Percentiles rank a stretch among this genome's conserved stretches.
Conservation (phyloP, 2,888 invertebrate genomes). For the Acanthosoma haemorrhoidale region DNA sequence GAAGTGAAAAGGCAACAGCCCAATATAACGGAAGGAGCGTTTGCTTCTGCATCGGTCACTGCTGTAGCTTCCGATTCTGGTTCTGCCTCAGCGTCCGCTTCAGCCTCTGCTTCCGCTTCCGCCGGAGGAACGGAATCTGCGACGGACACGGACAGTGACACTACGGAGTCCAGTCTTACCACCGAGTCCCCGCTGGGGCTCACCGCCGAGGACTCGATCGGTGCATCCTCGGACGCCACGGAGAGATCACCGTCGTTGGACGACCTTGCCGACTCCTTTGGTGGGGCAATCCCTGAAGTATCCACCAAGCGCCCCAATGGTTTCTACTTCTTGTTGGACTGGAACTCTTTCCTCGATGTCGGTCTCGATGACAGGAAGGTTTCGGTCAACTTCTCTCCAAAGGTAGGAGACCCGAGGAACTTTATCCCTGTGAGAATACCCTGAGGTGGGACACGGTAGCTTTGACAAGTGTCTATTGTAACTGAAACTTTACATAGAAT, state of each 20-base stretch:
- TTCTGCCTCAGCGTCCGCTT: constrained; percentile 16
- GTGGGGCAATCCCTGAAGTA: constrained; percentile 48
- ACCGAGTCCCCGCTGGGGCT: constrained; percentile 60
- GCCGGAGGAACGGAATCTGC: not conserved
- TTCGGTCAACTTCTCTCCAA: constrained; percentile 72
- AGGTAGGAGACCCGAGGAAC: constrained; percentile 71
- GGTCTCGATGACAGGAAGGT: constrained; percentile 60
- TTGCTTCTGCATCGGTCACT: constrained; percentile 32
- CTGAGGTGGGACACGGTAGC: too few species aligned
- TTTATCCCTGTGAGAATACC: constrained; percentile 67
- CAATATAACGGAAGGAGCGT: constrained; percentile 21
- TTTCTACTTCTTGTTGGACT: constrained; percentile 77
- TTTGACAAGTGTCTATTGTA: too few species aligned
- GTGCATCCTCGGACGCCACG: constrained; percentile 28
- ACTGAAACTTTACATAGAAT: too few species aligned
- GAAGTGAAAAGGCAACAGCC: constrained; percentile 50
- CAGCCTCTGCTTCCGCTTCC: constrained; percentile 31
- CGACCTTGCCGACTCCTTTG: constrained; percentile 73
- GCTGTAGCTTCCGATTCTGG: constrained; percentile 23
- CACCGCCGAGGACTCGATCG: constrained; percentile 19
- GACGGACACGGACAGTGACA: not conserved
- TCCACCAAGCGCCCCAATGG: constrained; percentile 63
- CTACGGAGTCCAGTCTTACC: not conserved
- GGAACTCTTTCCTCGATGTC: constrained; percentile 80
- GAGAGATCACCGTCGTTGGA: constrained; percentile 51